Evolutionary conservation across 53 echinoderm and acorn worm genomes (phyloP).

Genomic region (Astropecten irregularis): DNA sequence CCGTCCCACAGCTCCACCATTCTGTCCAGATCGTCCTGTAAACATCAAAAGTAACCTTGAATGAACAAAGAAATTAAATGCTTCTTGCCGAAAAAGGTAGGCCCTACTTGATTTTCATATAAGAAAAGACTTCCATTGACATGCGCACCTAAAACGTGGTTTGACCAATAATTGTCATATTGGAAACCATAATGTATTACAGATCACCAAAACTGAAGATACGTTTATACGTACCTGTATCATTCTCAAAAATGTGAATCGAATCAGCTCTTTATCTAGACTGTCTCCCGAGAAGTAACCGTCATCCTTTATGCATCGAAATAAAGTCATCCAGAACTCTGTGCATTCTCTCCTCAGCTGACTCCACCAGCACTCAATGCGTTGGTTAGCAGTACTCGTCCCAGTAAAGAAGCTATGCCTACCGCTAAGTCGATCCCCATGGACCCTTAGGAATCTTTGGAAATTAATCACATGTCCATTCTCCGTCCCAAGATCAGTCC

Average conservation of each 20-base stretch:
- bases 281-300: constrained; percentile 49
- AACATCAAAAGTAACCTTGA: constrained; percentile 3
- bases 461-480: constrained; percentile 45
- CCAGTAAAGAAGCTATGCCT: constrained; percentile 40
- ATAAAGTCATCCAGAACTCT: constrained; percentile 58
- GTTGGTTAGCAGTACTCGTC: constrained; percentile 54
- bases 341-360: constrained; percentile 42
- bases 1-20: constrained; percentile 49
- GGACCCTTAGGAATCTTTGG: constrained; percentile 30
- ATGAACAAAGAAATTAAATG: neutral
- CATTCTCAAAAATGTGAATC: constrained; percentile 54
- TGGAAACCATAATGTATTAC: neutral
- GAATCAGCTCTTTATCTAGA: constrained; percentile 63
- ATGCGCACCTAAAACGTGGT: neutral
- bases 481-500: constrained; percentile 70
- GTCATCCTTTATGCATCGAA: constrained; percentile 22
- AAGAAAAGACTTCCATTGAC: neutral
- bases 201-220: too few relatives aligned
- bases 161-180: neutral
- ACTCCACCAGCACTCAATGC: constrained; percentile 54
- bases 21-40: constrained; percentile 55
- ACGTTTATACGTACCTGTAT: constrained; percentile 49
- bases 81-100: neutral
- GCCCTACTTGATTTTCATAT: neutral
- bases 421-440: too few relatives aligned